These are phyloP conservation scores for Ceramica pisi DNA, from an alignment of 2,888 invertebrate genomes.

Conservation along the genomic window DNA sequence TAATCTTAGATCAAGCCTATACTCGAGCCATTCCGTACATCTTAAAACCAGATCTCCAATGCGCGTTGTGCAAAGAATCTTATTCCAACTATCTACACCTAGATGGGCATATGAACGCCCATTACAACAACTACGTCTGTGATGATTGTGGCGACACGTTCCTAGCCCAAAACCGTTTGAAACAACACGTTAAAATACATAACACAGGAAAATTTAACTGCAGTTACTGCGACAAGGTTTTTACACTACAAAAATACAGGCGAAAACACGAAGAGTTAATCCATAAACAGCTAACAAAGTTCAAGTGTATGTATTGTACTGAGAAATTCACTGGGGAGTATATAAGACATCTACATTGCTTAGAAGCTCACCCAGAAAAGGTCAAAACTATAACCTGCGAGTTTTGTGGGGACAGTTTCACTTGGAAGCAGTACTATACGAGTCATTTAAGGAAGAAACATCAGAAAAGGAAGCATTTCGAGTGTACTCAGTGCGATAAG, in stretches of 20 bases:
- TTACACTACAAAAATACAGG: conserved; percentile 76
- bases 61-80: conserved; percentile 74
- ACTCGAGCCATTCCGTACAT: conserved; percentile 76
- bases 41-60: conserved; percentile 65
- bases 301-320: conserved; percentile 76
- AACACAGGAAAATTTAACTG: conserved; percentile 82
- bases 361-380: conserved; percentile 72
- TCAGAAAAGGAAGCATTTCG: conserved; percentile 61
- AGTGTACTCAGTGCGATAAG: conserved; percentile 71
- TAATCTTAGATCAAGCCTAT: conserved; percentile 73
- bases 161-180: conserved; percentile 68
- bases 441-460: conserved; percentile 82
- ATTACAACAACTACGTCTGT: conserved; percentile 81
- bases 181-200: conserved; percentile 84
- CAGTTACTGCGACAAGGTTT: conserved; percentile 84
- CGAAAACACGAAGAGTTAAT: conserved; percentile 74
- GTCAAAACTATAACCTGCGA: conserved; percentile 76
- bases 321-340: conserved; percentile 70
- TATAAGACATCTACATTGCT: conserved; percentile 73
- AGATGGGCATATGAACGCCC: conserved; percentile 82
- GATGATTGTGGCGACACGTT: conserved; percentile 80
- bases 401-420: conserved; percentile 81
- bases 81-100: conserved; percentile 72
- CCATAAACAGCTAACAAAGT: conserved; percentile 67
- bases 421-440: conserved; percentile 82